These are phyloP conservation scores for Zonotrichia leucophrys DNA, from an alignment of 2,113 vertebrate species.

Conservation along the genomic window DNA sequence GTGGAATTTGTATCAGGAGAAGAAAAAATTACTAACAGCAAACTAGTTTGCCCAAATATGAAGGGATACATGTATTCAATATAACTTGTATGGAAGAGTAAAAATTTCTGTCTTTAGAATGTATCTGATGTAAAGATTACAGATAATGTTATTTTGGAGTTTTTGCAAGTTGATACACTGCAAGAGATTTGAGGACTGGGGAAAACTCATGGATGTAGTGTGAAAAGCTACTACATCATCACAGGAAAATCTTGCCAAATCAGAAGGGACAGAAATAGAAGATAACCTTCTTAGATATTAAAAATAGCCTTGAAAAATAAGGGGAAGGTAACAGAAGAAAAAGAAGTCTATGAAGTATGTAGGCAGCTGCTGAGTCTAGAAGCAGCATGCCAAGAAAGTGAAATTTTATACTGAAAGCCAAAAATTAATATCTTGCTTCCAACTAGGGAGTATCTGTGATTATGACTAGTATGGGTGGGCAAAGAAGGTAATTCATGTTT, in stretches of 20 bases:
- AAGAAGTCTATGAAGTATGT: neutral
- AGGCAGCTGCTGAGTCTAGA: neutral
- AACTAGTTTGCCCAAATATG: neutral
- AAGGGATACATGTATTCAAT: neutral
- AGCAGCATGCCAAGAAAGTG: neutral
- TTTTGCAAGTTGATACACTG: neutral
- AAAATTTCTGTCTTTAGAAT: neutral
- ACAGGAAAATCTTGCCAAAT: neutral
- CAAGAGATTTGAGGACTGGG: neutral
- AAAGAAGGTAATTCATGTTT: neutral
- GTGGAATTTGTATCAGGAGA: neutral
- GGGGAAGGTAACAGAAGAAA: neutral
- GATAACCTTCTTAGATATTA: neutral
- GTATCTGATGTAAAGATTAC: neutral
- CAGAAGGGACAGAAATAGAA: neutral
- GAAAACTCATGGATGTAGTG: neutral
- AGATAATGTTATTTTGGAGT: neutral
- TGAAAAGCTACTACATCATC: neutral
- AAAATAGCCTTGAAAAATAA: slow-evolving; percentile 13
- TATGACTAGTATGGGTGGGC: neutral
- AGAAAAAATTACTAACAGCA: neutral
- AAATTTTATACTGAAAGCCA: neutral
- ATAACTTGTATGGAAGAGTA: neutral
- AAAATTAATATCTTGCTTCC: slow-evolving; percentile 12
- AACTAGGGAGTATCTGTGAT: neutral